Base-by-base conservation (phyloP, 2,113 vertebrate species). In the Opisthocomus hoazin region DNA sequence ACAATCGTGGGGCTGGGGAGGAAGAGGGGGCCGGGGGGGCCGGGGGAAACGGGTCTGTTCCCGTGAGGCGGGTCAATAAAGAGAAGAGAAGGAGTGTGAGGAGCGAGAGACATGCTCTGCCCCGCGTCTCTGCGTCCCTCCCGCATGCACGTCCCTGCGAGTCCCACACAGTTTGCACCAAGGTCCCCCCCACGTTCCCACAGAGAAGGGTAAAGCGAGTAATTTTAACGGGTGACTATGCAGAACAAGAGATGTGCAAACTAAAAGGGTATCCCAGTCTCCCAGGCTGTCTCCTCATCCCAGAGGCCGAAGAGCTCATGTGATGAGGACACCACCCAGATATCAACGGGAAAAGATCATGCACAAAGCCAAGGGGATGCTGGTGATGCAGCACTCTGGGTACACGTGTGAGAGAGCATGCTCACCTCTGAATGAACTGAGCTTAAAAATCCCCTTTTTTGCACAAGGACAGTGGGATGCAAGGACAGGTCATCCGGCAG, bases 31-130 rank as follows among this genome's bases (percentile, higher is more conserved):
- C 71, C 20, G 39, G 53, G 43, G 48, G 78, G 92, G n/a, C n/a
- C n/a, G n/a, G n/a, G 97, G 98, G 98, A 97, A 97, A 65, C 83
- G 97, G 96, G 98, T 98, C 98, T 98, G 98, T 98, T 98, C 98
- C 98, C 97, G 97, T 54, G 96, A 87, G 96, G 97, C 94, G 74
- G 65, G 91, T 96, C 97, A 92, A 96, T 87, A 85, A 96, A 94
- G 98, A 98, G 98, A 94, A 94, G 96, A 89, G 95, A 95, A 96
- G 83, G 90, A 91, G 93, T 22, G 87, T 61, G 96, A 78, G 82
- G 74, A 76, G 74, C 26, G 22, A 80, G 84, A 78, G 84, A 64
- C 68, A 39, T 23, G 26, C 79, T 90, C 78, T 10, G 88, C 70
- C 73, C 75, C 2, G 5, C 7, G 5, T 57, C 36, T 15, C 43